phyloP scores from a whole-genome alignment of 1,140 invertebrate species.

The Drosophila tsacasi region DNA sequence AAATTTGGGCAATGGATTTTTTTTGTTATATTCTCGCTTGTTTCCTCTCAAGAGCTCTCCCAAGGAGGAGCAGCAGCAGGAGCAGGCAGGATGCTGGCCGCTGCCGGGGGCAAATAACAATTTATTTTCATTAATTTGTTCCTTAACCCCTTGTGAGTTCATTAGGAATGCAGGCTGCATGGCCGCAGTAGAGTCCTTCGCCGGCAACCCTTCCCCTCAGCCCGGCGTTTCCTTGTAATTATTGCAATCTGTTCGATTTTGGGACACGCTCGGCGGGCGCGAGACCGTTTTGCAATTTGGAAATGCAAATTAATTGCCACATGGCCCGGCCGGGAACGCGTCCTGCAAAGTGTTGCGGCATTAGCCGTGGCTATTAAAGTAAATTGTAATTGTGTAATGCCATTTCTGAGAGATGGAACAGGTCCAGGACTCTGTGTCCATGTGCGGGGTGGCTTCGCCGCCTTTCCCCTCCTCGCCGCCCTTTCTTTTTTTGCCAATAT shows the following conservation, averaged over 20 bases:
- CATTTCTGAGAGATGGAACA: conserved; percentile 24
- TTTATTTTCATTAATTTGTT: conserved; percentile 85
- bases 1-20: conserved; percentile 52
- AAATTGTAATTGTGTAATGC: conserved; percentile 77
- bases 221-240: conserved; percentile 64
- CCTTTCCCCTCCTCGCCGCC: neutral
- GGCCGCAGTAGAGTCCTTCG: conserved; percentile 20
- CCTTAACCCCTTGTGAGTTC: conserved; percentile 78
- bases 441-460: conserved; percentile 21
- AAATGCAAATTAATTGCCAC: conserved; percentile 85
- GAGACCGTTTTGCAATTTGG: conserved; percentile 76
- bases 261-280: conserved; percentile 45
- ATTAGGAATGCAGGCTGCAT: conserved; percentile 76
- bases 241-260: conserved; percentile 84
- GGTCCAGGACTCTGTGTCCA: conserved; percentile 13
- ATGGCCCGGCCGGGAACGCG: conserved; percentile 67
- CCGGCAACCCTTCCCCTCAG: conserved; percentile 49
- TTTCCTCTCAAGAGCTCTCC: conserved; percentile 11
- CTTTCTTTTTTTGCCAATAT: conserved; percentile 63
- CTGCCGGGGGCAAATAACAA: conserved; percentile 66
- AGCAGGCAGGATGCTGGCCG: conserved; percentile 38
- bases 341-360: conserved; percentile 59
- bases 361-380: conserved; percentile 74
- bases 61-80: conserved; percentile 5
- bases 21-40: conserved; percentile 11